Base-by-base conservation (phyloP, 2,113 vertebrate species). In the Bubo blakistoni region DNA sequence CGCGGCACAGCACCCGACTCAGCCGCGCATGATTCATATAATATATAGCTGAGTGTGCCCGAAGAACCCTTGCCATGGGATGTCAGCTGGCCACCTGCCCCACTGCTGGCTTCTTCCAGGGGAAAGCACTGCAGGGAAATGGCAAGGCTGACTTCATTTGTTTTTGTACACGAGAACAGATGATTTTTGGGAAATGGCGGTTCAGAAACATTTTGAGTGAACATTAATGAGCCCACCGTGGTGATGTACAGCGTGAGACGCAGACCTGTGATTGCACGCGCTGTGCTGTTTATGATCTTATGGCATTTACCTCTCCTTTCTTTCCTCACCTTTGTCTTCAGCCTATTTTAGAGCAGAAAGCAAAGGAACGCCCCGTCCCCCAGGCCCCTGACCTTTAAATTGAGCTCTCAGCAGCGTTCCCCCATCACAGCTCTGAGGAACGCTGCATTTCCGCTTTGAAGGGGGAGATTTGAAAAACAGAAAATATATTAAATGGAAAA, bases 401-500 rank as follows among this genome's bases (percentile, higher is more conserved):
- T 49, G 86, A 92, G 94, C 86, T 95, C 95, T 91, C 92, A 90
- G 96, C 95, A 88, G 73, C 5, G 1, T 69, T 91, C 86, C 78
- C 67, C 67, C 89, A 93, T 38, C 36, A 0, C 91, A 89, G 91
- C 85, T 62, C 91, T 0, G 0, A 90, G 85, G 27, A 95, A 70
- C 16, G 0, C 36, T 16, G 55, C 91, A 92, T 85, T 95, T 95
- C 94, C 20, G 3, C 84, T 79, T 66, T 13, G 61, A 81, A 88
- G 63, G 88, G 63, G 72, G 42, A 95, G 94, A 96, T 94, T 83
- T 94, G 85, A 94, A 92, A 97, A 97, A 38, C 97, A 97, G 96
- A 96, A 96, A 96, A 96, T 93, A 94, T 63, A 96, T 96, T 78
- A 92, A 97, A 97, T 96, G 93, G 92, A 96, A 97, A 97, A 94